Conservation (phyloP, 2,113 vertebrate genomes). For the Hypomesus transpacificus region DNA sequence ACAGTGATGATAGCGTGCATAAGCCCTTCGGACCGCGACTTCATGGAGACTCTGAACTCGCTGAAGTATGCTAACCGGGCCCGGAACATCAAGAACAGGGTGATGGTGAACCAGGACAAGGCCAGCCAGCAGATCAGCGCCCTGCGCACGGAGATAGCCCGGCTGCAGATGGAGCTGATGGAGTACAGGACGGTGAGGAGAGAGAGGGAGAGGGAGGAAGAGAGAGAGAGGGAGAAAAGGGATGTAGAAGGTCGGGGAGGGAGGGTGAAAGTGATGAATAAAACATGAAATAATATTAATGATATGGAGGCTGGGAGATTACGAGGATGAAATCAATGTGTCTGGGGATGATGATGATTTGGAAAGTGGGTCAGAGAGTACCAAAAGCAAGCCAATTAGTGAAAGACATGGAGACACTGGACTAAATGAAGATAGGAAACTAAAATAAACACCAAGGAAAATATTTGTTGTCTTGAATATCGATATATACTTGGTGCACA, state of each 20-base stretch:
- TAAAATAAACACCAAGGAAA: not conserved
- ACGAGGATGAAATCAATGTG: not conserved
- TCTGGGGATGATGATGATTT: not conserved
- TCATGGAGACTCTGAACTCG: slow-evolving; percentile 96
- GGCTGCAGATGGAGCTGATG: slow-evolving; percentile 96
- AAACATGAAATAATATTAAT: not conserved
- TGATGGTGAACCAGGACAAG: slow-evolving; percentile 94
- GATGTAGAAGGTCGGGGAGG: not conserved
- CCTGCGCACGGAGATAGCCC: slow-evolving; percentile 88
- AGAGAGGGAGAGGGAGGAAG: not conserved
- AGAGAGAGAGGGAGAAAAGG: not conserved
- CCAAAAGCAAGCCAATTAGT: not conserved
- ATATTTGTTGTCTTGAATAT: not conserved
- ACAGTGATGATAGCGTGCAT: slow-evolving; percentile 97
- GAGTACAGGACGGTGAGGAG: slow-evolving; percentile 92
- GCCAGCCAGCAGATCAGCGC: slow-evolving; percentile 95
- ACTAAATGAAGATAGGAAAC: not conserved
- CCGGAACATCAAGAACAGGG: slow-evolving; percentile 96
- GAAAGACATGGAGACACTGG: not conserved
- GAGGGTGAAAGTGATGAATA: not conserved
- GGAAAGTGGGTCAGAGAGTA: not conserved
- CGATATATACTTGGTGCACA: not conserved
- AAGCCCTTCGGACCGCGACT: slow-evolving; percentile 95
- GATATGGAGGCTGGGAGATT: not conserved
- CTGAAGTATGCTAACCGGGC: slow-evolving; percentile 95